Evolutionary conservation across 2,797 vertebrate species (phyloP).

Genomic region (Clarias fuscus): DNA sequence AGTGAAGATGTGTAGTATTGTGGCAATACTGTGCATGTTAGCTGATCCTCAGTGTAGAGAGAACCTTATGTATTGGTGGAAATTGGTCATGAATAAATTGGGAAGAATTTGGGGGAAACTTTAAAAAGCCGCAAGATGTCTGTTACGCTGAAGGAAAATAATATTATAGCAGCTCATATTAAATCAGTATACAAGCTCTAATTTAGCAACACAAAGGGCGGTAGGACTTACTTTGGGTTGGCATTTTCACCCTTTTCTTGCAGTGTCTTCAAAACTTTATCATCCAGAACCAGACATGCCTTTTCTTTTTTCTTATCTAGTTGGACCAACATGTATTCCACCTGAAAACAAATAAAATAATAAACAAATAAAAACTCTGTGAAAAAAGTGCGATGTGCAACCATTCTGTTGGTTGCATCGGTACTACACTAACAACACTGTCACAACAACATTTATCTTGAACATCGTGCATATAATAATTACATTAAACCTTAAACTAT

Average conservation of each 20-base stretch:
- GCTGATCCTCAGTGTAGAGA: slow-evolving; percentile 63
- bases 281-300: slow-evolving; percentile 82
- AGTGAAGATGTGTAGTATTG: slow-evolving; percentile 53
- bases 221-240: slow-evolving; percentile 90
- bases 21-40: slow-evolving; percentile 31
- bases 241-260: slow-evolving; percentile 91
- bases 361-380: no score
- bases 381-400: no score
- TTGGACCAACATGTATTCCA: slow-evolving; percentile 95
- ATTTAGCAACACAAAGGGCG: background rate
- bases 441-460: background rate
- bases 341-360: slow-evolving; percentile 67
- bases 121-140: background rate
- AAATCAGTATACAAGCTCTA: no score
- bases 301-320: slow-evolving; percentile 89
- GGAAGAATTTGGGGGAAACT: background rate
- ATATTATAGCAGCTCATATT: background rate
- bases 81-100: background rate
- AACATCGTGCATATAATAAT: background rate
- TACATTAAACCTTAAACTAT: background rate
- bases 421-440: background rate
- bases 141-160: background rate
- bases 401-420: background rate
- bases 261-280: slow-evolving; percentile 85
- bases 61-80: slow-evolving; percentile 62